These are phyloP conservation scores for Austrofundulus limnaeus DNA, from an alignment of 2,113 vertebrate species.

Conservation along the genomic window DNA sequence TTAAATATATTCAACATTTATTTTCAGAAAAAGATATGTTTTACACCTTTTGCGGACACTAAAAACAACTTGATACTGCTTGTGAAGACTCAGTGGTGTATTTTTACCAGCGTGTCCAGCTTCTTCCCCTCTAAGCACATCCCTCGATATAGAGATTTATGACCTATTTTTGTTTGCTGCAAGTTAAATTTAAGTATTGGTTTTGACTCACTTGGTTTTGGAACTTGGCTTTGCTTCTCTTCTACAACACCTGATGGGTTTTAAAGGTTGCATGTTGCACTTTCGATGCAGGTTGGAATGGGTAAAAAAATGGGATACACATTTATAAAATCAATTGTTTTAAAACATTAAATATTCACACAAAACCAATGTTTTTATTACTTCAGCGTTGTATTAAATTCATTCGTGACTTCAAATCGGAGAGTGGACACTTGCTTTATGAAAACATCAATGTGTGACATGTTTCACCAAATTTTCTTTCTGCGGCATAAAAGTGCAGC, in stretches of 20 bases:
- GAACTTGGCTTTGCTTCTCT: too few species aligned
- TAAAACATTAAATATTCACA: too few species aligned
- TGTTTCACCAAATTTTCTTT: slow-evolving; percentile 17
- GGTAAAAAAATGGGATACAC: background rate
- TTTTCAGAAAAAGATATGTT: too few species aligned
- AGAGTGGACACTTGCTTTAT: background rate
- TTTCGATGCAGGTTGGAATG: background rate
- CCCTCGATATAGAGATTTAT: too few species aligned
- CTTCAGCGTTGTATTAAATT: background rate
- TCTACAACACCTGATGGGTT: too few species aligned
- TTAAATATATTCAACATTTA: too few species aligned
- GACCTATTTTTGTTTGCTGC: too few species aligned
- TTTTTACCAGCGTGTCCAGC: background rate
- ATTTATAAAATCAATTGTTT: too few species aligned
- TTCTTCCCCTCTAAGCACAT: background rate
- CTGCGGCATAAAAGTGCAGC: slow-evolving; percentile 45
- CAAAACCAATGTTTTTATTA: background rate
- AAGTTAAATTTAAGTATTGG: too few species aligned
- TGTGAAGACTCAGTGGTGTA: background rate
- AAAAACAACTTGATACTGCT: background rate
- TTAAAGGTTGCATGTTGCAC: too few species aligned
- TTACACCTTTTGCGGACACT: background rate
- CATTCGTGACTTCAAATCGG: background rate
- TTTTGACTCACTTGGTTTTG: too few species aligned
- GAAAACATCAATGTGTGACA: background rate